These are phyloP conservation scores for Gasterosteus nipponicus DNA, from an alignment of 2,113 vertebrate genomes.

Conservation along the genomic window DNA sequence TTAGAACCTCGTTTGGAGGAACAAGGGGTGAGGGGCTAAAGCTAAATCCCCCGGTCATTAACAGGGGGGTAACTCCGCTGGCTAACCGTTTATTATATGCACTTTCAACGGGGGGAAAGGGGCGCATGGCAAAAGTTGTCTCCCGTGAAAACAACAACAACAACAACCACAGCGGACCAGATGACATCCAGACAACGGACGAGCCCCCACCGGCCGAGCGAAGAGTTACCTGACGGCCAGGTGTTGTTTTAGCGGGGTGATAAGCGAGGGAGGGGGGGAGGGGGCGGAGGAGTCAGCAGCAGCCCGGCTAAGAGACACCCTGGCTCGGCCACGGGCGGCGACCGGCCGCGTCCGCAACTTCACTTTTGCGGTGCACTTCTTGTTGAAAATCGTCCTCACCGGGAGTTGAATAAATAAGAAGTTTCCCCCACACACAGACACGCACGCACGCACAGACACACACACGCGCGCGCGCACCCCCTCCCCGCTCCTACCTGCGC, in stretches of 20 bases:
- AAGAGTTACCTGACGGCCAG: constrained; percentile 49
- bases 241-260: constrained; percentile 5
- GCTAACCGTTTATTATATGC: constrained; percentile 53
- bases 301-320: constrained; percentile 35
- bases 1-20: constrained; percentile 52
- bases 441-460: no score
- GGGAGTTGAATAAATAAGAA: constrained; percentile 49
- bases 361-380: constrained; percentile 65
- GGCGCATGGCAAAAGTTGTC: constrained; percentile 61
- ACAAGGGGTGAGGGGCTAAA: constrained; percentile 47
- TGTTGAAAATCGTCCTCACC: not conserved
- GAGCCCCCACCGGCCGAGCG: not conserved
- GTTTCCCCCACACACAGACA: constrained; percentile 18
- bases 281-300: constrained; percentile 3
- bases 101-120: constrained; percentile 41
- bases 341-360: constrained; percentile 63
- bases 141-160: not conserved
- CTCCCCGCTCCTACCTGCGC: constrained; percentile 64
- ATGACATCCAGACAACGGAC: constrained; percentile 53
- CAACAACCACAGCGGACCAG: constrained; percentile 11
- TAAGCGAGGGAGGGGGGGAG: no score
- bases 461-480: no score
- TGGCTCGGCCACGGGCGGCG: constrained; percentile 35
- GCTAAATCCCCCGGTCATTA: constrained; percentile 33
- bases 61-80: constrained; percentile 43